Evolutionary conservation across 2,888 invertebrate species (phyloP).

Genomic region (Troides helena): DNA sequence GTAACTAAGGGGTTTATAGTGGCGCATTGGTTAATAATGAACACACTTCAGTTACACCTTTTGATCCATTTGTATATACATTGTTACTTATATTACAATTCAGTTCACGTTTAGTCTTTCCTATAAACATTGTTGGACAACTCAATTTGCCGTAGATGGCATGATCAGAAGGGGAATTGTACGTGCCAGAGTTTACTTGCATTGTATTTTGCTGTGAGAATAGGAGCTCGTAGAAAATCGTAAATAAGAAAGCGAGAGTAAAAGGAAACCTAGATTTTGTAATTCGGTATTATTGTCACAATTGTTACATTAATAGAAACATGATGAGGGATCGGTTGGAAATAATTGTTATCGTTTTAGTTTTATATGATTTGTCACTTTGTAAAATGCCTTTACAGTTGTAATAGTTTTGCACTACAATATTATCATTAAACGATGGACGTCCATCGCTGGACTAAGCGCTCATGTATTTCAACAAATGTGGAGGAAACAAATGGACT

Average conservation of each 20-base stretch:
- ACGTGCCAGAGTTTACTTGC: conserved; percentile 34
- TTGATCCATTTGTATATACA: neutral
- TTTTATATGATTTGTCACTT: neutral
- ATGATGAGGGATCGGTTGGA: neutral
- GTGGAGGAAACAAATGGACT: too few species aligned
- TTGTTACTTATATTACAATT: conserved; percentile 34
- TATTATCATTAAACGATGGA: too few species aligned
- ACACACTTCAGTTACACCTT: neutral
- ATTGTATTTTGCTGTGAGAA: conserved; percentile 6
- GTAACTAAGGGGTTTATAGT: too few species aligned
- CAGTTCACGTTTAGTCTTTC: conserved; percentile 40
- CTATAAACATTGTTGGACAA: conserved; percentile 48
- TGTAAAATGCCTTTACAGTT: too few species aligned
- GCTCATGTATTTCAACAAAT: too few species aligned
- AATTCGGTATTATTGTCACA: neutral
- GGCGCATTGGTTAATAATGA: neutral
- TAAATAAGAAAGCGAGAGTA: conserved; percentile 1
- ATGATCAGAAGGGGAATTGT: conserved; percentile 40
- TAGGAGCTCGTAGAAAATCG: neutral
- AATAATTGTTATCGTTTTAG: neutral
- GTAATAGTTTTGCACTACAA: too few species aligned
- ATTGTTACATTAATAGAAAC: neutral
- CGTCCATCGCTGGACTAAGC: too few species aligned
- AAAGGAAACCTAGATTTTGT: neutral
- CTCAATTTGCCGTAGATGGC: conserved; percentile 45